Conservation (phyloP, 2,113 vertebrate species). For the Sorex fumeus region DNA sequence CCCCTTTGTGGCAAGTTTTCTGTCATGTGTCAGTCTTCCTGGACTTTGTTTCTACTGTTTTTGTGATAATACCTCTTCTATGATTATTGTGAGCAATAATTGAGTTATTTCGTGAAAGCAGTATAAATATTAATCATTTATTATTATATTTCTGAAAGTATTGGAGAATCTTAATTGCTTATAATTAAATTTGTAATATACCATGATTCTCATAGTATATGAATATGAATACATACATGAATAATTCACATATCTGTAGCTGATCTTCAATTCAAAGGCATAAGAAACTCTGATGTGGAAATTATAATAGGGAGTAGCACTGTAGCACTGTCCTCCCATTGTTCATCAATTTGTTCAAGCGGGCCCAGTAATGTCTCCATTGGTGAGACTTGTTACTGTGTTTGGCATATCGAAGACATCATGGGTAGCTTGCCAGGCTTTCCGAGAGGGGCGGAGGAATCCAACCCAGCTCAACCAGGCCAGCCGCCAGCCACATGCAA, state of each 20-base stretch:
- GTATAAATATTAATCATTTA: not conserved
- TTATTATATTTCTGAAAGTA: not conserved
- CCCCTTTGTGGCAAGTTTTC: too few relatives aligned
- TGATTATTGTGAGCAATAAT: not conserved
- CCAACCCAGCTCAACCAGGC: too few relatives aligned
- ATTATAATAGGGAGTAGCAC: conserved; percentile 25
- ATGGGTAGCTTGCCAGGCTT: too few relatives aligned
- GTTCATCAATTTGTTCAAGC: too few relatives aligned
- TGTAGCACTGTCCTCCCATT: too few relatives aligned
- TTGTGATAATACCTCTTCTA: not conserved
- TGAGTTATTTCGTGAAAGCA: not conserved
- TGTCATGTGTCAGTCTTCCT: too few relatives aligned
- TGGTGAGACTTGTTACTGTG: too few relatives aligned
- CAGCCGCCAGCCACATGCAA: too few relatives aligned
- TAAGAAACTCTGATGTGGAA: not conserved
- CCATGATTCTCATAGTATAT: conserved; percentile 2
- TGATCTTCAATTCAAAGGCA: conserved; percentile 49
- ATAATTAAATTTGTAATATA: conserved; percentile 20
- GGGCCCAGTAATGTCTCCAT: too few relatives aligned
- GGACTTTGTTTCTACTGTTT: too few relatives aligned
- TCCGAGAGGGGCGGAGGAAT: too few relatives aligned
- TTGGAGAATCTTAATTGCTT: not conserved
- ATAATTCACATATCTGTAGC: conserved; percentile 1
- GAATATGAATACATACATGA: not conserved
- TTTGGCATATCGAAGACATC: too few relatives aligned